Conservation (phyloP, 2,888 invertebrate species). For the Spialia ferax region DNA sequence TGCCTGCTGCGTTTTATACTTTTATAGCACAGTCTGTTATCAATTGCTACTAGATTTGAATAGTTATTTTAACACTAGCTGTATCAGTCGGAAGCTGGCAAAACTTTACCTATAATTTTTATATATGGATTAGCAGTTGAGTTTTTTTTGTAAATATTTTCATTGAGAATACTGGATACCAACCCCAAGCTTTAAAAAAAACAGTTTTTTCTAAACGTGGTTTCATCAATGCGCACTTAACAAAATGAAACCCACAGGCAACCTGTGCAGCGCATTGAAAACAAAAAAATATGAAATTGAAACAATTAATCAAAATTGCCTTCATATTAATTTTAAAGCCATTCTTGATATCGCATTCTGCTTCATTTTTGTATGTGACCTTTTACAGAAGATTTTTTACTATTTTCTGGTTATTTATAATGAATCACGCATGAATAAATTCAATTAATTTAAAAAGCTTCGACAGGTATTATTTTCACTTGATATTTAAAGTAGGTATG, state of each 20-base stretch:
- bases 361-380: not conserved
- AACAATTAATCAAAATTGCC: too few species aligned
- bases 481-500: too few species aligned
- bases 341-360: not conserved
- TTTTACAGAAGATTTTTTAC: too few species aligned
- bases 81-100: not conserved
- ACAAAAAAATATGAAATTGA: too few species aligned
- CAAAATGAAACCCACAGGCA: not conserved
- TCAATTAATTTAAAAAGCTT: not conserved
- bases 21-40: not conserved
- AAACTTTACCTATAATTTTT: too few species aligned
- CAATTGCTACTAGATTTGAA: not conserved
- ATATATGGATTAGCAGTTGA: not conserved
- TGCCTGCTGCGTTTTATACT: not conserved
- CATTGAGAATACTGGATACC: not conserved
- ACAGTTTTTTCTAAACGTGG: too few species aligned
- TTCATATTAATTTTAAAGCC: too few species aligned
- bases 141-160: not conserved
- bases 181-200: too few species aligned
- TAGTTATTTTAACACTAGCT: not conserved
- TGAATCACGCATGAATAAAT: not conserved
- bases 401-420: not conserved
- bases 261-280: not conserved
- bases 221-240: too few species aligned
- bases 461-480: not conserved